Conservation (phyloP, 2,797 vertebrate genomes). For the Diplodus puntazzo region DNA sequence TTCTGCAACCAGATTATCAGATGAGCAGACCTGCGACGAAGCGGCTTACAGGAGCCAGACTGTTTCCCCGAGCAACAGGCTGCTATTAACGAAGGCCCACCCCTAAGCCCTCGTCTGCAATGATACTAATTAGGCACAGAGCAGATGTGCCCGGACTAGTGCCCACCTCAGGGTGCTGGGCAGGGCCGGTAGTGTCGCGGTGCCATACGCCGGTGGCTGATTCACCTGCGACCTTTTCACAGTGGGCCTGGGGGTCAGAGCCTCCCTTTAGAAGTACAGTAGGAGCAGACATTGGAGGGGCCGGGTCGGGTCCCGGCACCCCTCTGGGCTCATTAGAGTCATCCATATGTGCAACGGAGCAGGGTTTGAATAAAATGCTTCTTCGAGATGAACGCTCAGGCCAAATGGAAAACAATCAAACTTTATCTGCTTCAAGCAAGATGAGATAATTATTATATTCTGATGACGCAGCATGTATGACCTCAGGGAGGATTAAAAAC, state of each 20-base stretch:
- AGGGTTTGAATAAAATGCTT: constrained; percentile 54
- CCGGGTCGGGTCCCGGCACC: constrained; percentile 60
- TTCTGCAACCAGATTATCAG: constrained; percentile 69
- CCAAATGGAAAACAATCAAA: constrained; percentile 46
- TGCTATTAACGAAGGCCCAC: constrained; percentile 73
- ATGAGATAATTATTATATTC: constrained; percentile 17
- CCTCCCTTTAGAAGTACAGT: constrained; percentile 57
- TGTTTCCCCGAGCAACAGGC: constrained; percentile 82
- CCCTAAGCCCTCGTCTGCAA: constrained; percentile 72
- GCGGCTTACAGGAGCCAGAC: constrained; percentile 70
- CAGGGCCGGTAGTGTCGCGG: constrained; percentile 53
- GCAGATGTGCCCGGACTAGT: constrained; percentile 74
- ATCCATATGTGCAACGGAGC: constrained; percentile 78
- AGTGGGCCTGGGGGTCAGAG: constrained; percentile 72
- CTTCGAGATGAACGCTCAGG: constrained; percentile 29
- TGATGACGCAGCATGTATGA: neutral
- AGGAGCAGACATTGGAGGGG: constrained; percentile 63
- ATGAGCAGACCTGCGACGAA: constrained; percentile 61
- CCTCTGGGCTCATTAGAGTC: constrained; percentile 77
- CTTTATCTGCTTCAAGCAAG: constrained; percentile 2
- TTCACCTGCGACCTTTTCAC: constrained; percentile 81
- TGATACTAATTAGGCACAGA: constrained; percentile 82
- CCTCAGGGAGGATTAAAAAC: neutral
- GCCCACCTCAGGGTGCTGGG: constrained; percentile 74
- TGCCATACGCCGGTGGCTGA: constrained; percentile 57